Conservation (phyloP, 2,797 vertebrate genomes). For the Loriculus beryllinus region DNA sequence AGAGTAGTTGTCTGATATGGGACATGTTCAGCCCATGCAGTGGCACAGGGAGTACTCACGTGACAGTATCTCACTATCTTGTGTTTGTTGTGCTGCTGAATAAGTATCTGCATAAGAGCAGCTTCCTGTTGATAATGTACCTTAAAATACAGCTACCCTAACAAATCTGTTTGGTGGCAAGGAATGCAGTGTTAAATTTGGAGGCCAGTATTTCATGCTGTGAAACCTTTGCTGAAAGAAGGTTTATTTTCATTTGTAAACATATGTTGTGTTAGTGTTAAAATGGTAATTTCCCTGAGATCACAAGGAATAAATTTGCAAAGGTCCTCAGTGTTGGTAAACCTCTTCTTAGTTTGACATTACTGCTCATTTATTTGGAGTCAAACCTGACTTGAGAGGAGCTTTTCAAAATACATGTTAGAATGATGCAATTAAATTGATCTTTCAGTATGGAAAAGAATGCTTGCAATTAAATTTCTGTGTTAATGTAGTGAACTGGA, state of each 20-base stretch:
- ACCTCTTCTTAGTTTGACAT: constrained; percentile 11
- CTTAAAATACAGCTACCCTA: constrained; percentile 34
- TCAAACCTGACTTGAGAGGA: constrained; percentile 18
- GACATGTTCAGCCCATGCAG: not conserved
- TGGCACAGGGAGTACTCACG: constrained; percentile 2
- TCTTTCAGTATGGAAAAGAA: not conserved
- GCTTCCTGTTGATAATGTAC: constrained; percentile 42
- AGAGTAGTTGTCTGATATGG: constrained; percentile 25
- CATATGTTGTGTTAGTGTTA: not conserved
- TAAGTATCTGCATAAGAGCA: constrained; percentile 11
- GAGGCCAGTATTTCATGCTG: constrained; percentile 53
- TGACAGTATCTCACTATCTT: not conserved
- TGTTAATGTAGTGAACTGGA: constrained; percentile 44
- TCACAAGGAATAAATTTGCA: constrained; percentile 2
- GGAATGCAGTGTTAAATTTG: constrained; percentile 18
- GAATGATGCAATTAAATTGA: constrained; percentile 30
- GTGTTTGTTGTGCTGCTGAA: constrained; percentile 18
- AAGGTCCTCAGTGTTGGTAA: constrained; percentile 22
- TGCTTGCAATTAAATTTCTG: constrained; percentile 46
- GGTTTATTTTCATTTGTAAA: not conserved
- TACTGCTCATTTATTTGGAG: not conserved
- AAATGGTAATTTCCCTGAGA: constrained; percentile 5
- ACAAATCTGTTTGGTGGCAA: not conserved
- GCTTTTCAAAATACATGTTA: constrained; percentile 38
- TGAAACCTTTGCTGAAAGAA: constrained; percentile 43